Base-by-base conservation (phyloP, 2,113 vertebrate genomes). In the Todiramphus saurophagus region DNA sequence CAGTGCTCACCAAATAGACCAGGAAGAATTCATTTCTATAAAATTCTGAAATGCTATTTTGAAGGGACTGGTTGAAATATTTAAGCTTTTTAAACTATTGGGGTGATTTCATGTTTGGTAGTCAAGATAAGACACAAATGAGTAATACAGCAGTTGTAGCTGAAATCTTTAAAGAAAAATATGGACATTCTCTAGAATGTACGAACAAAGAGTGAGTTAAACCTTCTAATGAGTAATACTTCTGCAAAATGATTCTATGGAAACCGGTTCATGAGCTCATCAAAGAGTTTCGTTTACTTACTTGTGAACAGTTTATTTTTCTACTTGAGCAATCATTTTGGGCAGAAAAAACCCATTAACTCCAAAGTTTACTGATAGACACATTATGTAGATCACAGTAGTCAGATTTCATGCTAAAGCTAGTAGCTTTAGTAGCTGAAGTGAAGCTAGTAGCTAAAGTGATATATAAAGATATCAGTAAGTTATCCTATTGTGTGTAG, bases 231-330 rank as follows among this genome's bases (percentile, higher is more conserved):
- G 86, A 78, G 64, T 28, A 87, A 68, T 37, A 10, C 44, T 41
- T 35, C 25, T 44, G 27, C n/a, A 80, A 35, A 86, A 35, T 53
- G 68, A 56, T 60, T 83, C 64, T 64, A 2, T 43, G 33, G 60
- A 64, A 50, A 55, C 28, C 25, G 2, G 2, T 21, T 63, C 70
- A 30, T 19, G 75, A 92, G 58, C 55, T 66, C 67, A 50, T 13
- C 75, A 27, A 93, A 87, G 35, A 88, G 11, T 16, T 59, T 80
- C 18, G 77, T 89, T 93, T 68, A 31, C 37, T 70, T 90, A 33
- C 37, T 70, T 90, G 68, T 59, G 67, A 95, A 87, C 14, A 21
- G 70, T 66, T 96, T 81, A 30, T 60, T 97, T 96, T 97, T 89
- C 62, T 66, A 79, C 78, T 89, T 91, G 41, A 93, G 35, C 18